Evolutionary conservation across 2,797 vertebrate species (phyloP).

Genomic region (Hemibagrus guttatus): DNA sequence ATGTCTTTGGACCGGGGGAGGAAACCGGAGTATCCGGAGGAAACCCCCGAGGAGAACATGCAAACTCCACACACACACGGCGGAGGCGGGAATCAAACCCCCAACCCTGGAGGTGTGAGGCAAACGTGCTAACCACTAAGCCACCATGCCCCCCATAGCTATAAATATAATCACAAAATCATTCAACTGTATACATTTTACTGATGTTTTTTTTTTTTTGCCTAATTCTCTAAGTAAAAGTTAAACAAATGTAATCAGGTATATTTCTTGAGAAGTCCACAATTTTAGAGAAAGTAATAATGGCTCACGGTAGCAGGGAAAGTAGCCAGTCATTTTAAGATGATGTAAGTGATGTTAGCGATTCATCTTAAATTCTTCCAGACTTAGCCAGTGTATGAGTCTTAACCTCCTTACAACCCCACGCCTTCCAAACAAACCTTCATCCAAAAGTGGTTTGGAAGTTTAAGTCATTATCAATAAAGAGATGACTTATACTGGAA

Average conservation of each 20-base stretch:
- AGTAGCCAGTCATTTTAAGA: background rate
- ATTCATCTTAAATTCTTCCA: background rate
- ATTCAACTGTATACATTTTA: background rate
- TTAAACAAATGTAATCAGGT: background rate
- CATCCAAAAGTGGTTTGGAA: background rate
- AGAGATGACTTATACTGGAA: background rate
- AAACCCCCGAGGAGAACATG: too few species aligned
- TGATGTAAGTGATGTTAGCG: background rate
- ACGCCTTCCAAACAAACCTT: background rate
- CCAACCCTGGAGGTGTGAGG: too few species aligned
- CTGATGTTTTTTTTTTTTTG: background rate
- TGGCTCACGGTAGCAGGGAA: background rate
- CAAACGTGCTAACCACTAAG: too few species aligned
- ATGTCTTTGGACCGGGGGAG: too few species aligned
- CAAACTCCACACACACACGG: too few species aligned
- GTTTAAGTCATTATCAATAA: background rate
- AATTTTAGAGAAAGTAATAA: background rate
- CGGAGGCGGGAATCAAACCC: too few species aligned
- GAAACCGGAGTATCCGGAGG: too few species aligned
- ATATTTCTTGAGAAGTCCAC: background rate
- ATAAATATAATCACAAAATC: background rate
- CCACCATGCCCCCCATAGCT: too few species aligned
- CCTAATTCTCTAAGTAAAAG: background rate
- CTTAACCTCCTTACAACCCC: background rate
- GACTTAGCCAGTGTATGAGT: background rate